Evolutionary conservation across 2,797 vertebrate species (phyloP).

Genomic region (Cossypha niveicapilla): DNA sequence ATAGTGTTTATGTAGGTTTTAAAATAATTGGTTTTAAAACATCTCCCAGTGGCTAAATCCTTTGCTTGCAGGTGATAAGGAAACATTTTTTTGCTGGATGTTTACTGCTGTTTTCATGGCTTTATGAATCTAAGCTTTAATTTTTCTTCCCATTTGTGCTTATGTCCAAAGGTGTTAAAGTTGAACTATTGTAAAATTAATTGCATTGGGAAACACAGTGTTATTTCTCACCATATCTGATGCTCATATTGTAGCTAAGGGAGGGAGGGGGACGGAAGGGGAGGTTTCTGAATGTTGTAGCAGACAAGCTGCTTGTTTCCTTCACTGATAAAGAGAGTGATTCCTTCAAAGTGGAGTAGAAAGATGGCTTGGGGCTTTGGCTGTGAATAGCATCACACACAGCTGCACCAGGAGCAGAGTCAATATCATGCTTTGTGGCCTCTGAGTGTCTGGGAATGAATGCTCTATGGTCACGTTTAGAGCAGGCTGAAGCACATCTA

Average conservation of each 20-base stretch:
- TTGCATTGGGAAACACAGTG: not conserved
- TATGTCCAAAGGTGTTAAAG: conserved; percentile 20
- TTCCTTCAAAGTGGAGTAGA: not conserved
- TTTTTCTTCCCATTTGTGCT: conserved; percentile 3
- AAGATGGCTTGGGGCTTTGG: not conserved
- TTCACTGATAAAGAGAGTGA: conserved; percentile 47
- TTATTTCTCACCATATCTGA: conserved; percentile 36
- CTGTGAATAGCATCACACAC: not conserved
- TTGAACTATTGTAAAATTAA: conserved; percentile 28
- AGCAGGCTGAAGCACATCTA: not conserved
- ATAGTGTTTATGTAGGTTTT: not conserved
- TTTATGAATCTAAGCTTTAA: conserved; percentile 26
- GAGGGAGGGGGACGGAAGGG: not conserved
- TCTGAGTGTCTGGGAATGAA: not conserved
- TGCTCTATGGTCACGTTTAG: not conserved
- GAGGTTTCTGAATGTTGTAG: conserved; percentile 46
- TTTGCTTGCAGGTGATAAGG: conserved; percentile 18
- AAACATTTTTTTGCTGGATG: not conserved
- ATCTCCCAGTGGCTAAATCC: not conserved
- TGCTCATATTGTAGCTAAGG: conserved; percentile 22
- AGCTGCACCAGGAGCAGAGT: not conserved
- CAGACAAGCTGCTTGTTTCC: conserved; percentile 61
- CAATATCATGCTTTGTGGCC: not conserved
- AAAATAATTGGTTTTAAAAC: not conserved
- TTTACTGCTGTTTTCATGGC: conserved; percentile 4